Evolutionary conservation across 2,797 vertebrate genomes (phyloP), one percentile per base, ranked within the genome.

Genomic region (Cephalopachus bancanus): DNA sequence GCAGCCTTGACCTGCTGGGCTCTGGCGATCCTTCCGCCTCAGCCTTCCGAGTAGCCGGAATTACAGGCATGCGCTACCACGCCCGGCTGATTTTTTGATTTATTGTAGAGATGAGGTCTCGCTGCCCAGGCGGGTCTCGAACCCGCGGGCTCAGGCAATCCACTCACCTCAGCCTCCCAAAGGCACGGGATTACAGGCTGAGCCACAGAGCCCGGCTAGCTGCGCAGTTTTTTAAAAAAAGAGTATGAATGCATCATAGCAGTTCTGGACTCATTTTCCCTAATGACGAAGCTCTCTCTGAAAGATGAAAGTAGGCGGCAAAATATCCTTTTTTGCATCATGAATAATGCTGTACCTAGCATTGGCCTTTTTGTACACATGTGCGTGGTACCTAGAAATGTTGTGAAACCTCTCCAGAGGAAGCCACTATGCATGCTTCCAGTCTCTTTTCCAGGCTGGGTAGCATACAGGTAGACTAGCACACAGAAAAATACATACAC

Each of bases 1-100:
- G 44, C 5, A 44, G 5, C 5, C 44, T 5, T 5, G 5, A 5
- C 44, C 3, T 5, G 3, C 5, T 44, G 44, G 44, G 44, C 44
- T 5, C 5, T 3, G 44, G 44, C 44, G 5, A 44, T 5, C 5
- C 5, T n/a, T n/a, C n/a, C n/a, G n/a, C n/a, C n/a, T n/a, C n/a
- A n/a, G n/a, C n/a, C n/a, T n/a, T n/a, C n/a, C n/a, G n/a, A n/a
- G n/a, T n/a, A n/a, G n/a, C n/a, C n/a, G n/a, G n/a, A n/a, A n/a
- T n/a, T n/a, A n/a, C n/a, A n/a, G n/a, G n/a, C n/a, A n/a, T n/a
- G n/a, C n/a, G n/a, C n/a, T n/a, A n/a, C n/a, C n/a, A n/a, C n/a
- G n/a, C n/a, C n/a, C n/a, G n/a, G n/a, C n/a, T n/a, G n/a, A n/a
- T n/a, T n/a, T n/a, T n/a, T n/a, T n/a, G n/a, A n/a, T n/a, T n/a